Percentiles rank a stretch among this genome's conserved stretches.
Evolutionary conservation across 2,797 vertebrate genomes (phyloP).

Genomic region (Acipenser oxyrinchus): DNA sequence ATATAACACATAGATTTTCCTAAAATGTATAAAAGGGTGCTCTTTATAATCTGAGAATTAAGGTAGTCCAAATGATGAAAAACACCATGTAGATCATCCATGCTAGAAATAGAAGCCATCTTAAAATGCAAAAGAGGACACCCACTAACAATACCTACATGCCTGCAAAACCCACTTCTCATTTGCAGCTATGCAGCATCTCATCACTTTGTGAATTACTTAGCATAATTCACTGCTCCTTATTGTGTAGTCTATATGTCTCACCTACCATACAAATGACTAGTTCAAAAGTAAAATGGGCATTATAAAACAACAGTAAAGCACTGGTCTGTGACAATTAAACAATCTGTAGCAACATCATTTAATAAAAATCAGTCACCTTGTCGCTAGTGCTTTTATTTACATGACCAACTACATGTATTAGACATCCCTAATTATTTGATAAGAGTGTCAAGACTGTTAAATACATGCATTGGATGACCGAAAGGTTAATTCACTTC

Average conservation of each 20-base stretch:
- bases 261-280: neutral
- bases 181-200: conserved; percentile 49
- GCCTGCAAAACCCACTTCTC: conserved; percentile 58
- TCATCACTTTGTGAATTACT: conserved; percentile 56
- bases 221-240: conserved; percentile 54
- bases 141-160: conserved; percentile 60
- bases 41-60: too few relatives aligned
- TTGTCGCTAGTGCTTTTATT: too few relatives aligned
- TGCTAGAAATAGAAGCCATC: neutral
- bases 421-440: too few relatives aligned
- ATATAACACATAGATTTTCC: too few relatives aligned
- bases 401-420: too few relatives aligned
- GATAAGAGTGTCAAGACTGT: neutral
- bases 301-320: neutral
- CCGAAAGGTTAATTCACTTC: neutral
- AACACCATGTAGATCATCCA: neutral
- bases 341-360: neutral
- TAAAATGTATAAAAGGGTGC: too few relatives aligned
- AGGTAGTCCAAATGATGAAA: too few relatives aligned
- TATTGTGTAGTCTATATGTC: neutral
- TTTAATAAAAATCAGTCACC: neutral
- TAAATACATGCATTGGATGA: neutral
- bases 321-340: neutral
- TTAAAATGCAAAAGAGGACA: conserved; percentile 46
- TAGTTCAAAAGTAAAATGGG: neutral